Evolutionary conservation across 2,113 vertebrate species (phyloP).

Genomic region (Lepus europaeus): DNA sequence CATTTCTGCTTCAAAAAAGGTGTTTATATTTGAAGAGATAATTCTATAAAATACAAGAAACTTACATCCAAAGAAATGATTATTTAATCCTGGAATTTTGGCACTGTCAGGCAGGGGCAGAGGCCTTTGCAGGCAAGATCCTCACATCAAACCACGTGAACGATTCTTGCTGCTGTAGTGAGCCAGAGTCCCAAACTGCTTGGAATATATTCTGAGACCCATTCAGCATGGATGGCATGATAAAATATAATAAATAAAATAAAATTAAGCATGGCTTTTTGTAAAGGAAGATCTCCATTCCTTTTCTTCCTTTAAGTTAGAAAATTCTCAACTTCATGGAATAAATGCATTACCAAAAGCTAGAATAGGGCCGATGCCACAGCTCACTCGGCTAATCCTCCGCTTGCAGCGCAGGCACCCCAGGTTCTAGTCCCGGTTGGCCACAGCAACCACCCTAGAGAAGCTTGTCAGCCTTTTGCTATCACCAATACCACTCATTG

Average conservation of each 20-base stretch:
- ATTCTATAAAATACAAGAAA: neutral
- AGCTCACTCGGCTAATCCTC: too few relatives aligned
- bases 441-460: neutral
- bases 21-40: constrained; percentile 4
- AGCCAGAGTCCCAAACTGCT: neutral
- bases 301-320: neutral
- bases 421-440: too few relatives aligned
- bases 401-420: too few relatives aligned
- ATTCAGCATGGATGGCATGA: neutral
- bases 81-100: neutral
- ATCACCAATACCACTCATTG: neutral
- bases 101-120: neutral
- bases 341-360: neutral
- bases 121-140: neutral
- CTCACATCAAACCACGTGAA: neutral
- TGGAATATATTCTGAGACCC: neutral
- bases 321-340: neutral
- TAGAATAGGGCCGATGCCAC: neutral
- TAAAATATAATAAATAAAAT: neutral
- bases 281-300: neutral
- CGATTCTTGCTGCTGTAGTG: neutral
- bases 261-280: neutral
- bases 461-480: neutral
- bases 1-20: neutral
- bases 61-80: neutral